Percentiles rank a stretch among this genome's conserved stretches.
Evolutionary conservation across 2,113 vertebrate species (phyloP).

Genomic region (Emydura subglobosa): DNA sequence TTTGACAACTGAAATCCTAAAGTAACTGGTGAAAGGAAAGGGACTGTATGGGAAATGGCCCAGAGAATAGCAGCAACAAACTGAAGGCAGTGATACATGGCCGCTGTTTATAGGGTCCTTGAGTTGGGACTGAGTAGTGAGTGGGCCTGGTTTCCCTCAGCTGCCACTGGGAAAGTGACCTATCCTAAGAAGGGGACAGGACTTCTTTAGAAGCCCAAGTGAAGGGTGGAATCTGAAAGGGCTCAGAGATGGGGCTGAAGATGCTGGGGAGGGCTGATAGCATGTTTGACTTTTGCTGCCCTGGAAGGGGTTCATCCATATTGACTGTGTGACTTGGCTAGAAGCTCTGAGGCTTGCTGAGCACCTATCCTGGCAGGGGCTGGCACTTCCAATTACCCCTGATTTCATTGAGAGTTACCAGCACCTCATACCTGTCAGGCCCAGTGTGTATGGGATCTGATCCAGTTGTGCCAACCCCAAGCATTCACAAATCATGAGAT

Average conservation of each 20-base stretch:
- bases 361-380: neutral
- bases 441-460: neutral
- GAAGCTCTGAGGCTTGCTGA: neutral
- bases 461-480: neutral
- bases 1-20: neutral
- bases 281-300: neutral
- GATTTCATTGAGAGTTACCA: neutral
- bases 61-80: neutral
- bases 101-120: neutral
- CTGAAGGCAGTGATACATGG: neutral
- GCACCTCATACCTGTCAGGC: neutral
- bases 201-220: neutral
- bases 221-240: neutral
- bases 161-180: neutral
- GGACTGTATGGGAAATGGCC: neutral
- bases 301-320: neutral
- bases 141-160: neutral
- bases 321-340: neutral
- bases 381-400: neutral
- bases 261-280: neutral
- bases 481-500: neutral
- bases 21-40: neutral
- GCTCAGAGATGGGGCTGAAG: neutral
- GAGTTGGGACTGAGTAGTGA: neutral
- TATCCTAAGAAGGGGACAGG: neutral